Percentiles rank a stretch among this genome's conserved stretches.
These are phyloP conservation scores for Phlogophora meticulosa DNA, from an alignment of 2,888 invertebrate species.

Conservation along the genomic window DNA sequence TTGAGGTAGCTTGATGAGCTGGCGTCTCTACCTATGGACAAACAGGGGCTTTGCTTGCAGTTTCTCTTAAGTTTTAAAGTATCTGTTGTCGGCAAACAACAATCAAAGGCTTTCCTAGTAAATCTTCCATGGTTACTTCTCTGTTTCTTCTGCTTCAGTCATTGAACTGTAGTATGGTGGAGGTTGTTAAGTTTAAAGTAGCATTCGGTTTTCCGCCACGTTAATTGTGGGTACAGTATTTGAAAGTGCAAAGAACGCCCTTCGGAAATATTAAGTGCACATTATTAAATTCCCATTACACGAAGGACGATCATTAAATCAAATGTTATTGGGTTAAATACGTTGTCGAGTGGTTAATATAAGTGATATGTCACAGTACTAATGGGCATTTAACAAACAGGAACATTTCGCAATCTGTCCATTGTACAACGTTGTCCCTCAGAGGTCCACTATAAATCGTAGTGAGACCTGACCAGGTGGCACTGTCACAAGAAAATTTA, in stretches of 20 bases:
- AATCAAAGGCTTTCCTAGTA: not conserved
- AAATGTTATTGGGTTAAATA: constrained; percentile 56
- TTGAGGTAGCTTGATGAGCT: no score
- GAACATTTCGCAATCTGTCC: constrained; percentile 58
- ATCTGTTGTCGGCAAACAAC: no score
- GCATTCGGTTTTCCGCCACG: not conserved
- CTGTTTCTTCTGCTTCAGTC: not conserved
- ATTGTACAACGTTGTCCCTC: constrained; percentile 46
- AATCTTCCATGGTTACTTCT: not conserved
- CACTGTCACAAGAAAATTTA: constrained; percentile 1
- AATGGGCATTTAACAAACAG: constrained; percentile 49
- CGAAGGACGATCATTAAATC: constrained; percentile 53
- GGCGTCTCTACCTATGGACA: not conserved
- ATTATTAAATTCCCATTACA: constrained; percentile 32
- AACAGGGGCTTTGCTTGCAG: not conserved
- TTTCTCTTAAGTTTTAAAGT: not conserved
- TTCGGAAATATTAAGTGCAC: constrained; percentile 27
- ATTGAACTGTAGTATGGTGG: not conserved
- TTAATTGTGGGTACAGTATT: constrained; percentile 21
- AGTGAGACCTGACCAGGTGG: constrained; percentile 49
- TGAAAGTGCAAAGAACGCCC: constrained; percentile 35
- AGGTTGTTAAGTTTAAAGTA: not conserved
- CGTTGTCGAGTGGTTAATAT: constrained; percentile 43
- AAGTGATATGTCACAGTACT: constrained; percentile 48
- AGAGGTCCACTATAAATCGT: constrained; percentile 39